These are phyloP conservation scores for Cyclura pinguis DNA, from an alignment of 2,797 vertebrate species.

Conservation along the genomic window DNA sequence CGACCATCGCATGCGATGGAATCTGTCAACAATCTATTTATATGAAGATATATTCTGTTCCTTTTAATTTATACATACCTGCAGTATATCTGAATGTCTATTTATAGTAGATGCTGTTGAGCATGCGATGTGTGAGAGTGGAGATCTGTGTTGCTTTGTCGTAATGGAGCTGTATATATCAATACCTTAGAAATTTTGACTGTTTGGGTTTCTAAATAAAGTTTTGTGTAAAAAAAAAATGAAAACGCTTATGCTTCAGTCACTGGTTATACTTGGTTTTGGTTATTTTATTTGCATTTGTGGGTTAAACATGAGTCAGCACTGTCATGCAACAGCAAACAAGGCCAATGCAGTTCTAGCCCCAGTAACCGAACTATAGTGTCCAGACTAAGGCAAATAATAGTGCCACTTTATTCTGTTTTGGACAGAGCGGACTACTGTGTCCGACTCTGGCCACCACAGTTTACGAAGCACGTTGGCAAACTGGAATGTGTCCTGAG, in stretches of 20 bases:
- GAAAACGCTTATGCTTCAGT: background rate
- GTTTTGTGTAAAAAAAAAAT: slow-evolving; percentile 38
- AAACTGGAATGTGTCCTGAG: no score
- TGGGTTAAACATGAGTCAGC: background rate
- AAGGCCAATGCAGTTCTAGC: no score
- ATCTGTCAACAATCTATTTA: background rate
- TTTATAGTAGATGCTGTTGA: slow-evolving; percentile 10
- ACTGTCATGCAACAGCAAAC: no score
- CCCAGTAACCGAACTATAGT: no score
- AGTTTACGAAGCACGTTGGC: no score
- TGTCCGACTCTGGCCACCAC: no score
- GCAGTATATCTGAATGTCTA: slow-evolving; percentile 6
- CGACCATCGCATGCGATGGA: background rate
- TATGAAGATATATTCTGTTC: background rate
- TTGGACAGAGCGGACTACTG: no score
- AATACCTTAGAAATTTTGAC: slow-evolving; percentile 46
- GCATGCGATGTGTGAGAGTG: background rate
- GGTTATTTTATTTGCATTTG: background rate
- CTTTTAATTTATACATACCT: slow-evolving; percentile 22
- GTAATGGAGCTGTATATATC: slow-evolving; percentile 53
- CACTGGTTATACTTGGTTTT: background rate
- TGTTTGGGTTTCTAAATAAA: slow-evolving; percentile 72
- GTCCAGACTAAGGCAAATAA: no score
- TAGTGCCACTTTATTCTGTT: no score
- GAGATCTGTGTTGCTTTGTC: slow-evolving; percentile 30